These are phyloP conservation scores for Zaprionus taronus DNA, from an alignment of 1,140 invertebrate genomes.

Conservation along the genomic window DNA sequence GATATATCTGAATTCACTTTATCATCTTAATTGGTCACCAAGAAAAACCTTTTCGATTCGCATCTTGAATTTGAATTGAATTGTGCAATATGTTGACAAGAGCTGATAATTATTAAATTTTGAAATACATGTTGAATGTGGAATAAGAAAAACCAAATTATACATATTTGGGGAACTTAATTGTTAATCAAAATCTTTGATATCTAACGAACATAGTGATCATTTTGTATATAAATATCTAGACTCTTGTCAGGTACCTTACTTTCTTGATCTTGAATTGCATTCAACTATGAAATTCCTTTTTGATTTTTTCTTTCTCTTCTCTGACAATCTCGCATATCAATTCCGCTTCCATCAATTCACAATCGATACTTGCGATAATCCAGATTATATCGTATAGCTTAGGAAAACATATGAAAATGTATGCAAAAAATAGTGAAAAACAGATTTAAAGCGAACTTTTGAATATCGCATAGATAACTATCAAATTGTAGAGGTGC, in stretches of 20 bases:
- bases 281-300: not conserved
- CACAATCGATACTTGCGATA: not conserved
- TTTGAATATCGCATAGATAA: not conserved
- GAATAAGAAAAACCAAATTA: not conserved
- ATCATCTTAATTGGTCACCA: not conserved
- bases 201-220: too few relatives aligned
- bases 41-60: too few relatives aligned
- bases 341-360: slow-evolving; percentile 1
- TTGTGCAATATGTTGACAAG: too few relatives aligned
- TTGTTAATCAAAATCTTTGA: too few relatives aligned
- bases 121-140: not conserved
- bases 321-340: not conserved
- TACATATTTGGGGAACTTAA: not conserved
- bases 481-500: slow-evolving; percentile 3
- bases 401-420: not conserved
- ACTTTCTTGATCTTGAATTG: too few relatives aligned
- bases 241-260: too few relatives aligned
- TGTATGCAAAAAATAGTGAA: not conserved
- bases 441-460: not conserved
- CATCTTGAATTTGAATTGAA: too few relatives aligned
- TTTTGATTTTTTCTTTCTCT: not conserved
- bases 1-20: not conserved
- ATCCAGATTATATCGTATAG: not conserved
- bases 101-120: not conserved
- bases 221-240: too few relatives aligned